Evolutionary conservation across 2,888 invertebrate species (phyloP), one percentile per base, ranked within the genome.

Genomic region (Ichneumoninae sp.): DNA sequence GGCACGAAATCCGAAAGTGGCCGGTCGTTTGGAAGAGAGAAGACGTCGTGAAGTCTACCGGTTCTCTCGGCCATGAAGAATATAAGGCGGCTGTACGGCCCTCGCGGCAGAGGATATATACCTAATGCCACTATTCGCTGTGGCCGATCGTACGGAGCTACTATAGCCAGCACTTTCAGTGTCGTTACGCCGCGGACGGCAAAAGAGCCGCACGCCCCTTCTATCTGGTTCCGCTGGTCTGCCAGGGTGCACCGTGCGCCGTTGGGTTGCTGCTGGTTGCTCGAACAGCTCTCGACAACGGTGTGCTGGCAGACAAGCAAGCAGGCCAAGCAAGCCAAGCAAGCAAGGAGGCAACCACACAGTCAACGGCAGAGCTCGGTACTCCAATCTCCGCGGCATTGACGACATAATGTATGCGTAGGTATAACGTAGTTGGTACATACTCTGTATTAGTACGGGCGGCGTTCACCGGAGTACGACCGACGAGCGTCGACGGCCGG

Each of bases 321-420:
- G 19, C 19, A 13, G 19, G 10, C 44, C 44, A 16, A 47, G 44
- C 44, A 3, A 57, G 57, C 22, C 22, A 52, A 81, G 26, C 65
- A 44, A 65, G 70, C 66, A 57, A 30, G 36, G 54, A 78, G 69
- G 47, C 60, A 33, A 44, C 70, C 30, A 10, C 73, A 44, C 40
- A 66, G 75, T 74, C 33, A 26, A 76, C 66, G 66, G n/a, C 30
- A 50, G 47, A 81, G 83, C 44, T 76, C 75, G 71, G 63, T 73
- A 81, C 81, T 83, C 83, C 83, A 81, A 81, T 83, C 83, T 83
- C 83, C 73, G 44, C 76, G 71, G 79, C 80, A 83, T 83, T 83
- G 83, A 83, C 83, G 83, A 83, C 81, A 81, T 83, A 83, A 83
- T 83, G 81, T 81, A 81, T 81, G 80, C 76, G 77, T 57, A 71